Conservation (phyloP, 2,113 vertebrate species). For the Dasyprocta punctata region DNA sequence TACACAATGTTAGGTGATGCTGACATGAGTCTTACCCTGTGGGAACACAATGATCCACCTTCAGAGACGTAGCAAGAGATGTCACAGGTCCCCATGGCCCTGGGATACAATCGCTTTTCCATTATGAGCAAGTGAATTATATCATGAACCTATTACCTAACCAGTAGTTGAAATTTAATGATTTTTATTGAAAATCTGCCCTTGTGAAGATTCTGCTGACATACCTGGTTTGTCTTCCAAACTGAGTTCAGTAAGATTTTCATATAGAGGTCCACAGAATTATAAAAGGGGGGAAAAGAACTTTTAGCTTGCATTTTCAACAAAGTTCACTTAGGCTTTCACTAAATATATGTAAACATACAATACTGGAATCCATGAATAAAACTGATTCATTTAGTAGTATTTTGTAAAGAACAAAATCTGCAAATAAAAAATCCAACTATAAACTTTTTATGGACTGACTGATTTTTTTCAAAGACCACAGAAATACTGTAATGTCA, state of each 20-base stretch:
- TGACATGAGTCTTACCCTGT: background rate
- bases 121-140: background rate
- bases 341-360: background rate
- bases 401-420: conserved; percentile 55
- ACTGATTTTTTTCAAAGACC: background rate
- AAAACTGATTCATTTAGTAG: background rate
- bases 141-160: background rate
- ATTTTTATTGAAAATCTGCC: background rate
- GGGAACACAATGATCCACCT: background rate
- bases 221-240: background rate
- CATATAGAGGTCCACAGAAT: conserved; percentile 32
- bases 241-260: background rate
- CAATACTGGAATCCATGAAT: background rate
- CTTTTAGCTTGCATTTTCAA: background rate
- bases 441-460: background rate
- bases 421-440: background rate
- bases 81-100: accelerated
- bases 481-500: conserved; percentile 15
- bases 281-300: background rate
- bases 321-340: background rate
- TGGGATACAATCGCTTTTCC: background rate
- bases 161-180: background rate
- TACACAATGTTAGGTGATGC: background rate
- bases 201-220: background rate
- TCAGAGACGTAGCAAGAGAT: background rate